Conservation (phyloP, 2,797 vertebrate genomes). For the Graptemys geographica region DNA sequence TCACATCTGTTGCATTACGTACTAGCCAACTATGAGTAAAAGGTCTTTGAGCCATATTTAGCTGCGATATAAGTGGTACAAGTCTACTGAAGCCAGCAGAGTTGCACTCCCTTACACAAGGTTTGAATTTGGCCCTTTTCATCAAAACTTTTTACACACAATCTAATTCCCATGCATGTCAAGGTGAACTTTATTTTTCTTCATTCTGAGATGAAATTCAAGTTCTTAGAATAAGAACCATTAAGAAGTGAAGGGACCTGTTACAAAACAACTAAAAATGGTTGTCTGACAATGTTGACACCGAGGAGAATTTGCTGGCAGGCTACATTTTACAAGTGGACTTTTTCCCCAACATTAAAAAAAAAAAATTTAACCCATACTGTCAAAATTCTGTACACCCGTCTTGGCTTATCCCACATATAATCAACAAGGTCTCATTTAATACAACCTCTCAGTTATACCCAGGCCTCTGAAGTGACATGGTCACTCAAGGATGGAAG, state of each 20-base stretch:
- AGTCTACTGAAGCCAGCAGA: not conserved
- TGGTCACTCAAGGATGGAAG: not conserved
- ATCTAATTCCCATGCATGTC: not conserved
- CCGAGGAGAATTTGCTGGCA: not conserved
- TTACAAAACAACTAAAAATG: not conserved
- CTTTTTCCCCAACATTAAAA: not conserved
- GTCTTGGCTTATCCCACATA: not conserved
- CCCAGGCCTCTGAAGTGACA: not conserved
- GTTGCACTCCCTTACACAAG: not conserved
- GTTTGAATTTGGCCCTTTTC: not conserved
- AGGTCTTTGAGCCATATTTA: not conserved
- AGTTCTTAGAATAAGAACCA: not conserved
- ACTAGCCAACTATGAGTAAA: not conserved
- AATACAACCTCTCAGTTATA: not conserved
- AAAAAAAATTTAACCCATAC: not conserved
- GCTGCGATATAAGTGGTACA: not conserved
- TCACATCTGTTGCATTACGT: rapidly evolving
- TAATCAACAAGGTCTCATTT: not conserved
- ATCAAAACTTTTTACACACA: not conserved
- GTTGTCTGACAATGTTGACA: not conserved
- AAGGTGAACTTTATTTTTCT: not conserved
- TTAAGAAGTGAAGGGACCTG: not conserved
- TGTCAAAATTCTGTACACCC: not conserved
- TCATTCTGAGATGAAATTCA: not conserved
- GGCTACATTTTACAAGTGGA: not conserved